Base-by-base conservation (phyloP, 2,113 vertebrate genomes). In the Onychostruthus taczanowskii region DNA sequence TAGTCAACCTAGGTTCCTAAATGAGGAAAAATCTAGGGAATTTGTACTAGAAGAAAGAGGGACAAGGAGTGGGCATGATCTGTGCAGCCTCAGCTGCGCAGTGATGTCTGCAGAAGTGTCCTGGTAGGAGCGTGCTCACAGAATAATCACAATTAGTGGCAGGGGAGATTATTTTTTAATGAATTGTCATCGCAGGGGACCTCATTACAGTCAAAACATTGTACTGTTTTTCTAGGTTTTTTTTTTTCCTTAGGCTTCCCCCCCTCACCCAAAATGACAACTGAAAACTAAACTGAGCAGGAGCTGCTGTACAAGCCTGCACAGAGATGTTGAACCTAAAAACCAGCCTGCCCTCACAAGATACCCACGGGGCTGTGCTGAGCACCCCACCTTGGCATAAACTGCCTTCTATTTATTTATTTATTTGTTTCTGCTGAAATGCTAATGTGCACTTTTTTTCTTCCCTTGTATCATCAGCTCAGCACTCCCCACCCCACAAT, bases 251-350 rank as follows among this genome's bases (percentile, higher is more conserved):
- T 77, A n/a, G 28, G 17, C n/a, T 75, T 59, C 7, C 11, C 33
- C 66, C 58, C 37, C 26, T 61, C 59, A 50, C 31, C 43, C 37
- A 15, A 70, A 84, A 78, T 59, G 33, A 68, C 67, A 84, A 8
- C 47, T 64, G 58, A 70, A 74, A 70, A 37, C 33, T 70, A 30
- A 88, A 67, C 72, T 64, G 85, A 84, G 64, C 47, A 10, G 92
- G 79, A 94, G 68, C 79, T 93, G 79, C 79, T 88, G 18, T 31
- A 70, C 30, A 79, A 90, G 23, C 63, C 62, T 89, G 56, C 77
- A 87, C 41, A 47, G 81, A 72, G 78, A 81, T 28, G 44, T 49
- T 64, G 41, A 72, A 83, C 31, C 49, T 64, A 11, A 81, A 92
- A 23, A 9, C 2, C 56, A 74, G 24, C 55, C 30, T 39, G 22